Conservation (phyloP, 2,113 vertebrate species). For the Gavialis gangeticus region DNA sequence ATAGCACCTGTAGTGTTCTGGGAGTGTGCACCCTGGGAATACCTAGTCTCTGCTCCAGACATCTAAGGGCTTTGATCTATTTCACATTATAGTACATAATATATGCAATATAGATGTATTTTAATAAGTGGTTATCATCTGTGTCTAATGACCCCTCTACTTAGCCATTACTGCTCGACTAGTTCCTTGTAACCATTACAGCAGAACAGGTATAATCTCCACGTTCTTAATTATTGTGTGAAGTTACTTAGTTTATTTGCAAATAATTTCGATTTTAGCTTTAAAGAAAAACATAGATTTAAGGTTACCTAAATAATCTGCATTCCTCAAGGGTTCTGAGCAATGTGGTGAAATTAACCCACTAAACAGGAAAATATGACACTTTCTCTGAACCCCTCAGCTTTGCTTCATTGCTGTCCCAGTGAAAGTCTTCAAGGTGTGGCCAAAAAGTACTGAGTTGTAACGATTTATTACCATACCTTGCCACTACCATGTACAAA, state of each 20-base stretch:
- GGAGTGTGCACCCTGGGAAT: background rate
- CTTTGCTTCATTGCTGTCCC: background rate
- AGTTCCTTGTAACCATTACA: background rate
- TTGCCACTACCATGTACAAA: background rate
- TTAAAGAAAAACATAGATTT: background rate
- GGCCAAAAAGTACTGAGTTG: background rate
- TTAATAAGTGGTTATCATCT: background rate
- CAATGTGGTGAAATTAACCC: background rate
- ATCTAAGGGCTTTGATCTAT: background rate
- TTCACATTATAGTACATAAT: background rate
- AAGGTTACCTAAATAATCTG: background rate
- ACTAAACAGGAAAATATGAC: background rate
- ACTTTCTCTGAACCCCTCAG: background rate
- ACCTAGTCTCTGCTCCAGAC: background rate
- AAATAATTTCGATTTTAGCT: background rate
- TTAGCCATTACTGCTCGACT: background rate
- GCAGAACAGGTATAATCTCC: background rate
- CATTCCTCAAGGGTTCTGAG: background rate
- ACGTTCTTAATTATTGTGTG: background rate
- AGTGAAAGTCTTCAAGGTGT: background rate
- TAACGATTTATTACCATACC: rapidly evolving
- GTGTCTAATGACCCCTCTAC: background rate
- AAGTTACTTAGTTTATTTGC: background rate
- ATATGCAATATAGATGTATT: background rate
- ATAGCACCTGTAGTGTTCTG: background rate